Percentiles rank a stretch among this genome's conserved stretches.
Conservation (phyloP, 2,113 vertebrate species). For the Megaleporinus macrocephalus region DNA sequence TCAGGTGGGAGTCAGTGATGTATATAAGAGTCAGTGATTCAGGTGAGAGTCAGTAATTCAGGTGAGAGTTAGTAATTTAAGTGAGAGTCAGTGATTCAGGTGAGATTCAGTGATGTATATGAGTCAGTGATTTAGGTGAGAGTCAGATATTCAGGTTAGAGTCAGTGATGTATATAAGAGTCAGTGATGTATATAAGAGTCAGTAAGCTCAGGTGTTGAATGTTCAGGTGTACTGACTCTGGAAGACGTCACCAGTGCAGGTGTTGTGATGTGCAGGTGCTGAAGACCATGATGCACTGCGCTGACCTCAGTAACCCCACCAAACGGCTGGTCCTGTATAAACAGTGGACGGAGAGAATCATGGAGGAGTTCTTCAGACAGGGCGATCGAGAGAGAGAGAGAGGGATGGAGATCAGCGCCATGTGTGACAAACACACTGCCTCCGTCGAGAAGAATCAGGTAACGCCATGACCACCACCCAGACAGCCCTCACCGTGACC, state of each 20-base stretch:
- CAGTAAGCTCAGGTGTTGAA: neutral
- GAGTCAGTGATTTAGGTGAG: no score
- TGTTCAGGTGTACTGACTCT: neutral
- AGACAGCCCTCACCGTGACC: neutral
- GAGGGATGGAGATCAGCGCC: slow-evolving; percentile 90
- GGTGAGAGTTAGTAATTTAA: no score
- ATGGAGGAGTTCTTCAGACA: slow-evolving; percentile 91
- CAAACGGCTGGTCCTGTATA: slow-evolving; percentile 83
- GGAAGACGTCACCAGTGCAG: no score
- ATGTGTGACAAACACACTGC: slow-evolving; percentile 92
- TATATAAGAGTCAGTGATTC: no score
- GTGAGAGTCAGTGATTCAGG: no score
- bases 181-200: no score
- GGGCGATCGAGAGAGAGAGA: slow-evolving; percentile 85
- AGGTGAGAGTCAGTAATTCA: no score
- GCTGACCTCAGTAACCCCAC: slow-evolving; percentile 93
- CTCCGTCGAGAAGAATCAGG: slow-evolving; percentile 82
- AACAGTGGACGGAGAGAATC: slow-evolving; percentile 87
- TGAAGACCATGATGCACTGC: slow-evolving; percentile 91
- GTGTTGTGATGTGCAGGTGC: slow-evolving; percentile 78
- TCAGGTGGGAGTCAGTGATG: no score
- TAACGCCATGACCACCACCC: neutral
- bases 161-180: no score
- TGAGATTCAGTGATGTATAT: no score
- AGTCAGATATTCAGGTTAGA: no score